Evolutionary conservation across 2,113 vertebrate species (phyloP).

Genomic region (Menura novaehollandiae): DNA sequence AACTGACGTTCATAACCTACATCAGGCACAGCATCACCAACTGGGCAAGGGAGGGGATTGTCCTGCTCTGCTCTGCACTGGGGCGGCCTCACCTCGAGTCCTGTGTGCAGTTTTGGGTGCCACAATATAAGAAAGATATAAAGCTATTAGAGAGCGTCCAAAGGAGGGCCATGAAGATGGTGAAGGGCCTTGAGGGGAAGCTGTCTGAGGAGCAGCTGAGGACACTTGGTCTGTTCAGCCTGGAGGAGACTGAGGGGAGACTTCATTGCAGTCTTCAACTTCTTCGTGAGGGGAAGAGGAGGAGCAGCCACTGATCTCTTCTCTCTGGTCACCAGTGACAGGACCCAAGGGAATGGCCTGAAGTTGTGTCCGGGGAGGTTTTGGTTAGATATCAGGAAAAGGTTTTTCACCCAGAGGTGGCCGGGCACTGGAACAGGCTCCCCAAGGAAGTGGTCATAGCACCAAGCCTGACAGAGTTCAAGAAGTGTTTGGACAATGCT

Average conservation of each 20-base stretch:
- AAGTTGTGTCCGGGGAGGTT: not conserved
- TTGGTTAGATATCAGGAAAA: not conserved
- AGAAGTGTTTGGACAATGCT: not conserved
- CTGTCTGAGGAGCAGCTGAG: accelerated
- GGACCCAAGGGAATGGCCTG: not conserved
- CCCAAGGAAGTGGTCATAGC: not conserved
- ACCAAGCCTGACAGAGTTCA: not conserved
- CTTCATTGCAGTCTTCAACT: accelerated
- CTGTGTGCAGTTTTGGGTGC: not conserved
- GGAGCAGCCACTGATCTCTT: not conserved
- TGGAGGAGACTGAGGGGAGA: not conserved
- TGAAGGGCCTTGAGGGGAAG: not conserved
- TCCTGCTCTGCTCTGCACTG: not conserved
- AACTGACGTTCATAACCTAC: slow-evolving; percentile 6
- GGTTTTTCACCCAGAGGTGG: not conserved
- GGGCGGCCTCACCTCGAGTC: accelerated
- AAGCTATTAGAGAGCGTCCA: not conserved
- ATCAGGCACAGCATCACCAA: not conserved
- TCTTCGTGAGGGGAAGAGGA: accelerated
- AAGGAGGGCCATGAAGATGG: not conserved
- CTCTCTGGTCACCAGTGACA: not conserved
- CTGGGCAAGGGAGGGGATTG: not conserved
- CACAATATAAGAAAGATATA: not conserved
- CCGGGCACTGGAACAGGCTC: not conserved
- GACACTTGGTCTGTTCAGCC: not conserved